Evolutionary conservation across 2,888 invertebrate species (phyloP).

Genomic region (Nymphalis polychloros): DNA sequence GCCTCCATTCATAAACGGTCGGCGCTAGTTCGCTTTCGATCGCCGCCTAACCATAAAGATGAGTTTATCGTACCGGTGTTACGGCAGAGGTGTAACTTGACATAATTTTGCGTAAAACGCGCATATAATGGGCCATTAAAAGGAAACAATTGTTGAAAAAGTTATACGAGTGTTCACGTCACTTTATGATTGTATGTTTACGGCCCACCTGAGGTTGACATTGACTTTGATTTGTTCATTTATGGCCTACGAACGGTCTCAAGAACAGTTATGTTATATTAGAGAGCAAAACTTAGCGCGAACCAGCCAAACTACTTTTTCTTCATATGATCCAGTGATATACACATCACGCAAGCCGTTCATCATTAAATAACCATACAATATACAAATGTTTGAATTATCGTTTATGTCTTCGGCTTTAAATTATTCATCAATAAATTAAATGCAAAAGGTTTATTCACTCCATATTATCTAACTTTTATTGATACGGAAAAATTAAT

Average conservation of each 20-base stretch:
- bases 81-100: slow-evolving; percentile 79
- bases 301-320: background rate
- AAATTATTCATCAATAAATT: slow-evolving; percentile 2
- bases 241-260: slow-evolving; percentile 58
- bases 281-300: slow-evolving; percentile 11
- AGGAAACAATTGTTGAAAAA: slow-evolving; percentile 82
- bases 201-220: slow-evolving; percentile 78
- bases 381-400: background rate
- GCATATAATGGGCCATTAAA: slow-evolving; percentile 81
- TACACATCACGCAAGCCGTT: background rate
- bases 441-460: background rate
- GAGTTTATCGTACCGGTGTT: slow-evolving; percentile 77
- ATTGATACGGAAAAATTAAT: slow-evolving; percentile 12
- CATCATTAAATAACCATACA: background rate
- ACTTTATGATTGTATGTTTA: slow-evolving; percentile 81
- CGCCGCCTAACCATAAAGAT: slow-evolving; percentile 76
- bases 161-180: slow-evolving; percentile 79
- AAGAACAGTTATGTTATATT: slow-evolving; percentile 25
- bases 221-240: slow-evolving; percentile 80
- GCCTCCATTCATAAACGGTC: slow-evolving; percentile 75
- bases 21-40: slow-evolving; percentile 74
- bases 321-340: background rate
- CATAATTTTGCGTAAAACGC: slow-evolving; percentile 81
- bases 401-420: background rate
- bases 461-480: background rate